These are phyloP conservation scores for Notothenia coriiceps DNA, from an alignment of 2,113 vertebrate species.

Conservation along the genomic window DNA sequence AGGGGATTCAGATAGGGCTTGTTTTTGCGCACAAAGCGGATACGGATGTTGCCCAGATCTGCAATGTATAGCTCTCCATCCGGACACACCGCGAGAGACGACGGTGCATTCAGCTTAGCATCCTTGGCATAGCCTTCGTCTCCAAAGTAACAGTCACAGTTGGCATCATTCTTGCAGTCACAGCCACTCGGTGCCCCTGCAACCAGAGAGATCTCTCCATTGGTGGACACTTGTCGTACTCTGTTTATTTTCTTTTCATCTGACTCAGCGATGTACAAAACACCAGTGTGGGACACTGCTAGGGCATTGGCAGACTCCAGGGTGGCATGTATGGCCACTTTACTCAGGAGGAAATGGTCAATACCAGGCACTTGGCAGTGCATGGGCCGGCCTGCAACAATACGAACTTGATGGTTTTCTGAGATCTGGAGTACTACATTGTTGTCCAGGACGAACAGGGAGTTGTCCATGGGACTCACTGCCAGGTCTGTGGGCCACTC, in stretches of 20 bases:
- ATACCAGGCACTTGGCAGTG: constrained; percentile 98
- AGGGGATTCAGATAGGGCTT: constrained; percentile 94
- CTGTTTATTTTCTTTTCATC: constrained; percentile 98
- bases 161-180: constrained; percentile 97
- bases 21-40: constrained; percentile 95
- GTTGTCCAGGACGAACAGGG: constrained; percentile 95
- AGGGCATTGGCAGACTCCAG: constrained; percentile 94
- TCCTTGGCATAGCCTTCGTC: constrained; percentile 98
- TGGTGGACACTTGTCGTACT: constrained; percentile 94
- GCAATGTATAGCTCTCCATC: constrained; percentile 96
- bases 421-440: constrained; percentile 98
- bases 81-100: constrained; percentile 93
- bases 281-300: constrained; percentile 92
- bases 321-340: constrained; percentile 94
- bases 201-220: constrained; percentile 94
- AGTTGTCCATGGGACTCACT: constrained; percentile 97
- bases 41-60: constrained; percentile 95
- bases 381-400: constrained; percentile 95
- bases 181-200: constrained; percentile 95
- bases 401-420: constrained; percentile 97
- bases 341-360: constrained; percentile 96
- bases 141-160: constrained; percentile 98
- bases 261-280: constrained; percentile 95
- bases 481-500: constrained; percentile 98
- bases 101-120: constrained; percentile 92